Percentiles rank a stretch among this genome's conserved stretches.
These are phyloP conservation scores for Rhagologus leucostigma DNA, from an alignment of 2,113 vertebrate species.

Conservation along the genomic window DNA sequence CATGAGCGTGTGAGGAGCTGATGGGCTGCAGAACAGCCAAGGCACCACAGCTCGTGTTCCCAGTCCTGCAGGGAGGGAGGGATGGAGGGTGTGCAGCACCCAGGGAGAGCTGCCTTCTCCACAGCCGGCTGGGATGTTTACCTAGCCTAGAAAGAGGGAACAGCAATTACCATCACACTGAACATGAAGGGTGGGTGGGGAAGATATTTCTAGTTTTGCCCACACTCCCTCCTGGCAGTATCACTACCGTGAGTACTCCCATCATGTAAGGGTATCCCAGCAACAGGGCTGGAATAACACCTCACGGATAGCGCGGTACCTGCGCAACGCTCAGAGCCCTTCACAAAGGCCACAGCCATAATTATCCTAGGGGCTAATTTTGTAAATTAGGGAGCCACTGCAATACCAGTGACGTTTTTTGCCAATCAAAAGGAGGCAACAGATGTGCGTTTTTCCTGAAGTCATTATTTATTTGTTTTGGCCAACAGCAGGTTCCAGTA, in stretches of 20 bases:
- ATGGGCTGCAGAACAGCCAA: accelerated
- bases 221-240: not conserved
- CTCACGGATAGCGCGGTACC: not conserved
- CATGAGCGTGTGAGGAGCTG: not conserved
- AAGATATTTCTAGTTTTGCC: constrained; percentile 3
- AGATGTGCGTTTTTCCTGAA: not conserved
- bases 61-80: not conserved
- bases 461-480: not conserved
- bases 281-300: not conserved
- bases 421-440: not conserved
- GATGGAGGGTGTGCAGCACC: not conserved
- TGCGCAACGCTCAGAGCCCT: not conserved
- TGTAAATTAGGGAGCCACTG: not conserved
- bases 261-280: not conserved
- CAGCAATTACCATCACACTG: not conserved
- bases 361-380: not conserved
- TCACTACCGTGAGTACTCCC: not conserved
- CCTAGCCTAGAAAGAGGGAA: not conserved
- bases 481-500: not conserved
- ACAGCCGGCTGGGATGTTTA: not conserved
- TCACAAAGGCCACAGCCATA: not conserved
- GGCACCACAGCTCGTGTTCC: accelerated
- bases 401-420: not conserved
- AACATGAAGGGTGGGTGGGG: not conserved
- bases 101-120: not conserved